Evolutionary conservation across 2,113 vertebrate genomes (phyloP).

Genomic region (Quiscalus mexicanus): DNA sequence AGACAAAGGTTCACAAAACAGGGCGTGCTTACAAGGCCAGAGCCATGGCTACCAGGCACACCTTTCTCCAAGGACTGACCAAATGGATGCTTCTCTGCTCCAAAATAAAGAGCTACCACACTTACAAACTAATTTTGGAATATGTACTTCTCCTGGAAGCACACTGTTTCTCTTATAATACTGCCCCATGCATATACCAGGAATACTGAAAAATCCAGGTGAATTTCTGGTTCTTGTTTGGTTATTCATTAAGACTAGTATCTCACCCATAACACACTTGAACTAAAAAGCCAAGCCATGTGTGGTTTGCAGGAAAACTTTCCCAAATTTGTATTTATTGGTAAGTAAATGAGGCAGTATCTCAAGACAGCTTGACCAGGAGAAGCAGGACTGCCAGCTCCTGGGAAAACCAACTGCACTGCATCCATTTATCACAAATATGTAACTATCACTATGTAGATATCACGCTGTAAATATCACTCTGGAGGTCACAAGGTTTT

Average conservation of each 20-base stretch:
- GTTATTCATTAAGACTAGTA: neutral
- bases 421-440: neutral
- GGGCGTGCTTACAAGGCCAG: neutral
- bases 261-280: neutral
- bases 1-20: conserved; percentile 1
- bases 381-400: neutral
- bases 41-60: neutral
- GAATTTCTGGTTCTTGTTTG: neutral
- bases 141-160: neutral
- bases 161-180: neutral
- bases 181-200: fast-evolving
- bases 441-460: neutral
- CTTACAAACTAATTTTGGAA: neutral
- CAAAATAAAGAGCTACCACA: neutral
- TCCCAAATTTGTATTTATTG: neutral
- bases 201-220: neutral
- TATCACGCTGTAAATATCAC: neutral
- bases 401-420: neutral
- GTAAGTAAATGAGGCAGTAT: neutral
- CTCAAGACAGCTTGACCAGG: neutral
- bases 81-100: neutral
- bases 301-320: neutral
- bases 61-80: neutral
- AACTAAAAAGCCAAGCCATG: neutral
- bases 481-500: neutral